Evolutionary conservation across 2,888 invertebrate genomes (phyloP), one percentile per base, ranked within the genome.

Genomic region (Drosophila mulleri): DNA sequence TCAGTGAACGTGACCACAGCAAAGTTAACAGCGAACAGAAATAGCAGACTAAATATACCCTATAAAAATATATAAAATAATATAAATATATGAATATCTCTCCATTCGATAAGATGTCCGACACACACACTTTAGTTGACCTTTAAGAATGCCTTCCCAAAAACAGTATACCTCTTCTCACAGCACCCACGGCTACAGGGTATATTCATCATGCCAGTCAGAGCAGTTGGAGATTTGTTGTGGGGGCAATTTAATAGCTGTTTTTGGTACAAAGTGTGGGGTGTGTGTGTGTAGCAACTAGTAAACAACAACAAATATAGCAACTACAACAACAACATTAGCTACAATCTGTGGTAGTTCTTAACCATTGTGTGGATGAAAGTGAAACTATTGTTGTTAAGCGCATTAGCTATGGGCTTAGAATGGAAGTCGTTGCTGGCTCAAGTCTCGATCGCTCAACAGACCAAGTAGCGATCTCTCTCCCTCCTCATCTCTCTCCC

Each of bases 321-420:
- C 67, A 70, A 47, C 41, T 45, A 44, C 47, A 63, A 50, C 67
- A 76, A 66, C 44, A 75, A 61, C 39, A 39, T 18, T 47, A 45
- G n/a, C 50, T 52, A 56, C 52, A 62, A 44, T 18, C 39, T 58
- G 68, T 44, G 67, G 50, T 65, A 50, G 63, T 81, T 83, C 79
- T 80, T 65, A 47, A 57, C 63, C 60, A 61, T 82, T 75, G 78
- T 72, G 76, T 82, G 67, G 75, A 84, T 75, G 87, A 86, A 86
- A 86, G 85, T 86, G 83, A 86, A 86, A 88, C 80, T 65, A 63
- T 67, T 57, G 50, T 58, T 16, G 61, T 52, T 60, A 57, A 75
- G 63, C 72, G 29, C 69, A 67, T 83, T 86, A 64, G 72, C 32
- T 73, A 71, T 73, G 82, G 72, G 12, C 47, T 56, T 54, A 77